Conservation (phyloP, 2,888 invertebrate genomes). For the Aporophyla nigra region DNA sequence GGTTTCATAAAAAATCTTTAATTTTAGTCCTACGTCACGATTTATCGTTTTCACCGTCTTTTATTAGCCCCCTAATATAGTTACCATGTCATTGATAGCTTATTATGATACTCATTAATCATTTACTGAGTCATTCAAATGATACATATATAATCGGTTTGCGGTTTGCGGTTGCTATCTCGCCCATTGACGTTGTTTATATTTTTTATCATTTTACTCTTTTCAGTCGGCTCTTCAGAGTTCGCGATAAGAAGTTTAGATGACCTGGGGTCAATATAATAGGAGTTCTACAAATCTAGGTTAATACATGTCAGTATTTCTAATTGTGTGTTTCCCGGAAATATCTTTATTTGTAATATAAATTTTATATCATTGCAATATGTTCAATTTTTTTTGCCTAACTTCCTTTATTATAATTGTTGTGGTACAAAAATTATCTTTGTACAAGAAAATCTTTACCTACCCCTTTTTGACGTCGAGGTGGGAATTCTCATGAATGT, state of each 20-base stretch:
- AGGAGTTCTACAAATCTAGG: not conserved
- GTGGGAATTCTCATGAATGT: too few relatives aligned
- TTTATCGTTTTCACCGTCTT: not conserved
- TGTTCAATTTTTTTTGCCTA: not conserved
- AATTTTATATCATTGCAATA: not conserved
- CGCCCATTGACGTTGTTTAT: not conserved
- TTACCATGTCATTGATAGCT: constrained; percentile 19
- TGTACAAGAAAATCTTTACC: too few relatives aligned
- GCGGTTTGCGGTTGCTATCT: constrained; percentile 2
- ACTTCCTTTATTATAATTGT: too few relatives aligned
- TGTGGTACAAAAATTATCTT: too few relatives aligned
- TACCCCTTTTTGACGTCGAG: too few relatives aligned
- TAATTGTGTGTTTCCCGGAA: not conserved
- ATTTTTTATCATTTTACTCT: constrained; percentile 5
- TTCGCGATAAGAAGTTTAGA: constrained; percentile 6
- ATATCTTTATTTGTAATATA: not conserved
- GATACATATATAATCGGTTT: not conserved
- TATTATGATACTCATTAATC: constrained; percentile 6
- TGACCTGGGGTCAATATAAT: not conserved
- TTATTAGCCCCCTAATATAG: constrained; percentile 3
- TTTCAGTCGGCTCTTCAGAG: constrained; percentile 43
- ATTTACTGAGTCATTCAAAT: not conserved
- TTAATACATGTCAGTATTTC: not conserved
- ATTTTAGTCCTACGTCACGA: not conserved
- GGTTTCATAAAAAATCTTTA: not conserved